Evolutionary conservation across 2,888 invertebrate genomes (phyloP).

Genomic region (Eupithecia vulgata): DNA sequence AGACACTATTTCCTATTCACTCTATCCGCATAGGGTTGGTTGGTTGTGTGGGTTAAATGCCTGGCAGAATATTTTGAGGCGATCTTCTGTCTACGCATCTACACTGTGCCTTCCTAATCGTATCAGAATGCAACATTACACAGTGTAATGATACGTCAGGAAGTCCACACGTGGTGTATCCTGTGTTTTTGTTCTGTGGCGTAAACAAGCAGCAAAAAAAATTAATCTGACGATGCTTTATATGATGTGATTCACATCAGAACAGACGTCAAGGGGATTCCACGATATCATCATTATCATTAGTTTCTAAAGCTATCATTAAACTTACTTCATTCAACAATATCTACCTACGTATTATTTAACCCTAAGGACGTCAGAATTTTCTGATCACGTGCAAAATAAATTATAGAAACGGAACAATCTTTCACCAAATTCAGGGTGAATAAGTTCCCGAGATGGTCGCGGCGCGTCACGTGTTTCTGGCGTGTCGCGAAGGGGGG

Average conservation of each 20-base stretch:
- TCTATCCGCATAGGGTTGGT: no score
- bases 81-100: neutral
- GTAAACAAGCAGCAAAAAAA: slow-evolving; percentile 28
- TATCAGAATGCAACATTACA: slow-evolving; percentile 21
- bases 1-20: no score
- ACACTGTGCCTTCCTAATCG: slow-evolving; percentile 19
- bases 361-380: neutral
- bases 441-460: no score
- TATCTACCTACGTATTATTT: neutral
- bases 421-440: no score
- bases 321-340: neutral
- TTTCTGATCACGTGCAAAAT: no score
- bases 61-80: neutral
- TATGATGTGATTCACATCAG: slow-evolving; percentile 3
- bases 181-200: slow-evolving; percentile 24
- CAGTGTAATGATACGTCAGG: slow-evolving; percentile 31
- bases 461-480: no score
- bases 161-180: slow-evolving; percentile 30
- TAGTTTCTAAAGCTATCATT: neutral
- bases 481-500: no score
- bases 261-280: slow-evolving; percentile 4
- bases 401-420: no score
- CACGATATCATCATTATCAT: neutral
- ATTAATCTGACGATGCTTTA: neutral
- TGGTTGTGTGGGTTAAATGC: no score